Conservation (phyloP, 2,888 invertebrate species). For the Polyommatus icarus region DNA sequence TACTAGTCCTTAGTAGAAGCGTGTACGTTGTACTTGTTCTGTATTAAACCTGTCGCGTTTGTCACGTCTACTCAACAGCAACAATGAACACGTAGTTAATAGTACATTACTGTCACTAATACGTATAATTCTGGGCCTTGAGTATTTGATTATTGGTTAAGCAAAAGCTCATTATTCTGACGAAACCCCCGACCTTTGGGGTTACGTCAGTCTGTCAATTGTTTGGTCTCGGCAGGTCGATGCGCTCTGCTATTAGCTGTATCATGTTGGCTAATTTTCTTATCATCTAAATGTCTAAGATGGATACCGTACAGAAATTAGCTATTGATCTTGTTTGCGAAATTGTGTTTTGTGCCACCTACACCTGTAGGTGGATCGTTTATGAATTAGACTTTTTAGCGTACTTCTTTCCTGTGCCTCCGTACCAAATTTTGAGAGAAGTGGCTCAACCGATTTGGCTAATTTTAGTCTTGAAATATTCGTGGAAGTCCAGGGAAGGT, state of each 20-base stretch:
- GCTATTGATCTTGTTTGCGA: no score
- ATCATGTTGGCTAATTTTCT: neutral
- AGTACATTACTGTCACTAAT: neutral
- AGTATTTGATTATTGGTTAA: constrained; percentile 16
- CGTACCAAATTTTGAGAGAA: no score
- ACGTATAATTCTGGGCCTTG: neutral
- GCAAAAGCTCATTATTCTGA: constrained; percentile 23
- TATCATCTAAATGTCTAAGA: neutral
- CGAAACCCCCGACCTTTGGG: constrained; percentile 19
- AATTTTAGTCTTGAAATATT: no score
- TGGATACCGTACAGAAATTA: no score
- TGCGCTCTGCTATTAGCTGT: neutral
- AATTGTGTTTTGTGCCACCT: no score
- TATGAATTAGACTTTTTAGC: no score
- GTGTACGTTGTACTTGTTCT: neutral
- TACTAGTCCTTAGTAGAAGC: neutral
- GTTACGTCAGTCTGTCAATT: constrained; percentile 25
- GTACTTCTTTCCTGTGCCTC: no score
- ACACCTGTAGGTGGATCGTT: no score
- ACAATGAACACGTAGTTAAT: neutral
- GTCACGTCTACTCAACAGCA: neutral
- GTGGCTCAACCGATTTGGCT: no score
- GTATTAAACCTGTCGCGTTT: neutral
- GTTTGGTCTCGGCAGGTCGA: neutral
- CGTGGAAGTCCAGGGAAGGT: no score